Evolutionary conservation across 30 jellyfish, hydroid and myxozoan species (phyloP), one percentile per base, ranked within the genome.

Genomic region (Turritopsis dohrnii): DNA sequence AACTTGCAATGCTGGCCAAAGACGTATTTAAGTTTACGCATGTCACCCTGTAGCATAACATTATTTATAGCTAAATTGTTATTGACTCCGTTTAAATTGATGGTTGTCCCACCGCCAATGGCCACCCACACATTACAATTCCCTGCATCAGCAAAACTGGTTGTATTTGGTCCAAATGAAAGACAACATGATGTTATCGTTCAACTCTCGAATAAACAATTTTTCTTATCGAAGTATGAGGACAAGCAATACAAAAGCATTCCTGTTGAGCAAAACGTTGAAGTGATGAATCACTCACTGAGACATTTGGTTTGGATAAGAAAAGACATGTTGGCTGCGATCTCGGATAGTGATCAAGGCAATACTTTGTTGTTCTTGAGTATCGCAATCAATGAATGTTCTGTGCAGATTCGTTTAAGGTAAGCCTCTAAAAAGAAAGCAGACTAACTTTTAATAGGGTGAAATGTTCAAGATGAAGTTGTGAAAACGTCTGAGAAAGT

Each of bases 31-130:
- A n/a, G n/a, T n/a, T n/a, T n/a, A n/a, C n/a, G n/a, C n/a, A n/a
- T n/a, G n/a, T n/a, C n/a, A n/a, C n/a, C n/a, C n/a, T n/a, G n/a
- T n/a, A n/a, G n/a, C n/a, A n/a, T n/a, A n/a, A n/a, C n/a, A 22
- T 31, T 71, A 26, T 19, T 77, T 69, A 21, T 71, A 94, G 99
- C 79, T 17, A 86, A 84, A 21, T 77, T 89, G 27, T 74, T 89
- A 82, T 54, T 94, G 72, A 94, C 99, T 17, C 97, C 99, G 26
- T 94, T 94, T 75, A 75, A 84, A 60, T 60, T 21, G 60, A 87
- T 89, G 66, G 90, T 90, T 76, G 89, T 89, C 20, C 99, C 99
- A 18, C 99, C 99, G 0, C 99, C 99, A 41, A 89, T 94, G 97
- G 83, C 97, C 23, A 76, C 89, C 19, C 79, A 29, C 52, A 80